Evolutionary conservation across 2,888 invertebrate genomes (phyloP).

Genomic region (Phaonia tiefii): DNA sequence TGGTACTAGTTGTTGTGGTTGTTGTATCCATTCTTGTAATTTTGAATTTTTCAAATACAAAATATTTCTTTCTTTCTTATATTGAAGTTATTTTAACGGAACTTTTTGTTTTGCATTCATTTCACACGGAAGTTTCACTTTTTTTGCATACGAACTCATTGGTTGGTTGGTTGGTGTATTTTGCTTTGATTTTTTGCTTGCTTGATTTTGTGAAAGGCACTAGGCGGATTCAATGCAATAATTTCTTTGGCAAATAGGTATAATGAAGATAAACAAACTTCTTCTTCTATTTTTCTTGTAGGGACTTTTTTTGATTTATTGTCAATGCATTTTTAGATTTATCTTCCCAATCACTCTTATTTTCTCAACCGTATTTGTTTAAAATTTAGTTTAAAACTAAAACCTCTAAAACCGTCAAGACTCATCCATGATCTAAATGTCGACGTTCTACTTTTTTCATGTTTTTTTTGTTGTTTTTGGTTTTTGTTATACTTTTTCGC

Average conservation of each 20-base stretch:
- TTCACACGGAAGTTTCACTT: slow-evolving; percentile 11
- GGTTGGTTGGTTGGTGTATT: no score
- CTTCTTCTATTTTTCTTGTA: background rate
- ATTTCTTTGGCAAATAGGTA: slow-evolving; percentile 15
- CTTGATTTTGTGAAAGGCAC: slow-evolving; percentile 15
- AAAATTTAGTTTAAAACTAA: background rate
- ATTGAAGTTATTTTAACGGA: slow-evolving; percentile 15
- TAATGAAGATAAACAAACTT: no score
- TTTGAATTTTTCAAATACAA: slow-evolving; percentile 5
- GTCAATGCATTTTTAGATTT: slow-evolving; percentile 4
- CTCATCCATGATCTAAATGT: slow-evolving; percentile 2
- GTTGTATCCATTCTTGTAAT: slow-evolving; percentile 10
- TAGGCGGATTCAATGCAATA: slow-evolving; percentile 13
- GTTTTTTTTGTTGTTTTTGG: slow-evolving; percentile 14
- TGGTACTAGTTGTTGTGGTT: slow-evolving; percentile 28
- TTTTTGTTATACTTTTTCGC: slow-evolving; percentile 4
- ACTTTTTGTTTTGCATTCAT: slow-evolving; percentile 21
- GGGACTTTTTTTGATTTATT: slow-evolving; percentile 11
- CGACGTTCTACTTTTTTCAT: slow-evolving; percentile 58
- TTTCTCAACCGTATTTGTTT: slow-evolving; percentile 17
- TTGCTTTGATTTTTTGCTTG: no score
- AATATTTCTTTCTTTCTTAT: slow-evolving; percentile 16
- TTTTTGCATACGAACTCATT: slow-evolving; percentile 14
- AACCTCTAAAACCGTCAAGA: slow-evolving; percentile 35
- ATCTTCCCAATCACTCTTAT: slow-evolving; percentile 31